Percentiles rank a stretch among this genome's conserved stretches.
These are phyloP conservation scores for Pristionchus entomophagus DNA, from an alignment of 2,888 invertebrate genomes.

Conservation along the genomic window DNA sequence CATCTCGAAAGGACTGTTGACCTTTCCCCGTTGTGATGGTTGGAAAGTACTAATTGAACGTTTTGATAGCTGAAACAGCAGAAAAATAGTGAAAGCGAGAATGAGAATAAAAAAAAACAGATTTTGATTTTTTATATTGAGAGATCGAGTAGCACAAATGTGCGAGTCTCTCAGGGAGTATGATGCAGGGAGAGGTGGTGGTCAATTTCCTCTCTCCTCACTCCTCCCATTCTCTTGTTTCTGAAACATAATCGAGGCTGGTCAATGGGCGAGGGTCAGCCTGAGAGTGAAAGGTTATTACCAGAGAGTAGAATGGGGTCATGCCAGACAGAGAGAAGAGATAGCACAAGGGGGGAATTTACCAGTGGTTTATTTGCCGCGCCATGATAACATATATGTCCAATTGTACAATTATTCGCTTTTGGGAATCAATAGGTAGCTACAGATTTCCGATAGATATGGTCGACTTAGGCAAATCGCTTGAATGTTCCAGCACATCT, in stretches of 20 bases:
- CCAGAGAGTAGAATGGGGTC: neutral
- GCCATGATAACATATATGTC: too few relatives aligned
- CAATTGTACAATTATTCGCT: too few relatives aligned
- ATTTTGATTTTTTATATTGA: neutral
- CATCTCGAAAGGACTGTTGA: conserved; percentile 17
- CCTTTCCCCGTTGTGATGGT: neutral
- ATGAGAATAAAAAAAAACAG: neutral
- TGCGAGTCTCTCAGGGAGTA: neutral
- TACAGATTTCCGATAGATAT: too few relatives aligned
- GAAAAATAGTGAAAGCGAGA: neutral
- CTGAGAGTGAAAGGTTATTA: conserved; percentile 30
- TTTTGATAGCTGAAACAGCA: neutral
- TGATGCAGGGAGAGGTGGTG: neutral
- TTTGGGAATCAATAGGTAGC: too few relatives aligned
- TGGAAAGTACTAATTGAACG: neutral
- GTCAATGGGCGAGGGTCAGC: neutral
- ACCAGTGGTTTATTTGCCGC: too few relatives aligned
- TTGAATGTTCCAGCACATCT: too few relatives aligned
- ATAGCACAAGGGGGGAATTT: too few relatives aligned
- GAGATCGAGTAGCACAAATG: neutral
- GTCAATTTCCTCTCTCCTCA: neutral
- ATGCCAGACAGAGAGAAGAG: too few relatives aligned
- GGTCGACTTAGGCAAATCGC: too few relatives aligned
- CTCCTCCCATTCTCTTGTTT: neutral
- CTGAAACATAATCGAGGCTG: conserved; percentile 22